Conservation (phyloP, 2,888 invertebrate genomes). For the Megastigmus dorsalis region DNA sequence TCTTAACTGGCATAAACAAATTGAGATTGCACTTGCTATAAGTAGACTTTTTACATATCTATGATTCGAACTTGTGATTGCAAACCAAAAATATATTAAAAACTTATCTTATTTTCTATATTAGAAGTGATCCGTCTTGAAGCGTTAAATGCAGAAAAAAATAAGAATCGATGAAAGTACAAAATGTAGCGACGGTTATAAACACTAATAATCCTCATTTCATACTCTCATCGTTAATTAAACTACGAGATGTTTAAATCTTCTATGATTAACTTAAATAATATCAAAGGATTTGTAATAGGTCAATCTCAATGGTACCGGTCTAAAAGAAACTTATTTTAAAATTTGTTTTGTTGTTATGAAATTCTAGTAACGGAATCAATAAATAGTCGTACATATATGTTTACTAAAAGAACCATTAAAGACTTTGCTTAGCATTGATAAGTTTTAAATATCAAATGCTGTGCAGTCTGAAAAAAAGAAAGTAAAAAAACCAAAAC, state of each 20-base stretch:
- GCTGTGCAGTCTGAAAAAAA: conserved; percentile 31
- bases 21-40: conserved; percentile 46
- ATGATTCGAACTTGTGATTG: conserved; percentile 47
- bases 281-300: not conserved
- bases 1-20: conserved; percentile 22
- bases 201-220: conserved; percentile 3
- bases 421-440: not conserved
- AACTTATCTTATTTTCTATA: conserved; percentile 31
- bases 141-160: conserved; percentile 16
- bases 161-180: conserved; percentile 48
- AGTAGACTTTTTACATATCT: conserved; percentile 49
- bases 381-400: conserved; percentile 32
- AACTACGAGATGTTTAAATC: not conserved
- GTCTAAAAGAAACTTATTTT: conserved; percentile 3
- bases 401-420: not conserved
- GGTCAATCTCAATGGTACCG: conserved; percentile 29
- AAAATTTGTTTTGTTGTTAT: conserved; percentile 28
- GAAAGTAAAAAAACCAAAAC: conserved; percentile 42
- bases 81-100: conserved; percentile 40
- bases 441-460: conserved; percentile 12
- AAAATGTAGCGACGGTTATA: conserved; percentile 40
- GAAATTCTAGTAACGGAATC: conserved; percentile 14
- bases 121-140: conserved; percentile 24
- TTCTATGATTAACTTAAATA: not conserved
- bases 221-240: not conserved